Evolutionary conservation across 2,888 invertebrate genomes (phyloP).

Genomic region (Cosmopolites sordidus): DNA sequence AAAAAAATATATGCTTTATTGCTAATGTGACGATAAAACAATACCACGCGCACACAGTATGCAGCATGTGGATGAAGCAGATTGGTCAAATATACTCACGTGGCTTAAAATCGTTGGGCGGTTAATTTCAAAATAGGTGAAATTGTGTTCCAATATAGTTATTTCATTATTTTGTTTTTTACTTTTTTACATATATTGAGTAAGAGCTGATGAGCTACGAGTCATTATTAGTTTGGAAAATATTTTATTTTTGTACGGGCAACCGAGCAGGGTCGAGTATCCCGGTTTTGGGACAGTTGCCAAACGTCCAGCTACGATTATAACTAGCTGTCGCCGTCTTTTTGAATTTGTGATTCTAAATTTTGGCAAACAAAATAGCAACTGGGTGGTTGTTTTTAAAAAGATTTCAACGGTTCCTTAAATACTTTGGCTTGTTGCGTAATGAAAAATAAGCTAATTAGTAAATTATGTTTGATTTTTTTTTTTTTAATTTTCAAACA

Average conservation of each 20-base stretch:
- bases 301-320: constrained; percentile 51
- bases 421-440: constrained; percentile 4
- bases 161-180: neutral
- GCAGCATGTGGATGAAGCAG: constrained; percentile 50
- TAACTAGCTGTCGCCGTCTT: constrained; percentile 46
- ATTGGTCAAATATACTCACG: constrained; percentile 45
- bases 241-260: constrained; percentile 39
- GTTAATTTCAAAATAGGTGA: constrained; percentile 18
- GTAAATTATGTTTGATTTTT: no score
- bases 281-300: constrained; percentile 51
- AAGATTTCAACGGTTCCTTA: constrained; percentile 9
- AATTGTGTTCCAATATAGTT: constrained; percentile 8
- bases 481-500: no score
- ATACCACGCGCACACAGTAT: constrained; percentile 24
- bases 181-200: no score
- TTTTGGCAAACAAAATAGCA: constrained; percentile 30
- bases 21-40: no score
- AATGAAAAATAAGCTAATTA: neutral
- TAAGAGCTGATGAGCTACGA: no score
- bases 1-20: no score
- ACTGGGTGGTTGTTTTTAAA: constrained; percentile 15
- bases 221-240: constrained; percentile 33
- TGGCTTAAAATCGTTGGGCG: constrained; percentile 21
- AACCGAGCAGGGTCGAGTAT: constrained; percentile 36
- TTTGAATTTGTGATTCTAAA: constrained; percentile 24